phyloP scores from a whole-genome alignment of 2,888 invertebrate genomes.

The Gibbula magus region DNA sequence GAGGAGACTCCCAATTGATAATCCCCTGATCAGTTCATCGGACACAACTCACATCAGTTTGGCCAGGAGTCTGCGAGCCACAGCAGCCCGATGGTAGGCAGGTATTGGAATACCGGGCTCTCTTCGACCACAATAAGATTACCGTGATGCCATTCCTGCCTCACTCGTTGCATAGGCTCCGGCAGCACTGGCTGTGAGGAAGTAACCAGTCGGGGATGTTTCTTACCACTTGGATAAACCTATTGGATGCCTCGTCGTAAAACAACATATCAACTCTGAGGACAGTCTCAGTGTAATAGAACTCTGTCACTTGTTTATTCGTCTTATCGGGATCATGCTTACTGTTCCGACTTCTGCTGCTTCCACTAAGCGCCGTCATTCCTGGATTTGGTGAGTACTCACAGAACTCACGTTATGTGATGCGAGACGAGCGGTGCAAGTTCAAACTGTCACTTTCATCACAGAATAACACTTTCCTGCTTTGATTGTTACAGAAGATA shows the following conservation, averaged over 20 bases:
- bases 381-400: conserved; percentile 9
- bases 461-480: too few relatives aligned
- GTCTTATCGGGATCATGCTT: neutral
- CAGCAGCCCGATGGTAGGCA: too few relatives aligned
- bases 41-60: too few relatives aligned
- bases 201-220: neutral
- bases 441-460: too few relatives aligned
- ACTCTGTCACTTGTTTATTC: neutral
- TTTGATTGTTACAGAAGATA: too few relatives aligned
- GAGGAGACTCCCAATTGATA: too few relatives aligned
- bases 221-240: neutral
- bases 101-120: too few relatives aligned
- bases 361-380: neutral
- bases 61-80: too few relatives aligned
- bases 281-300: neutral
- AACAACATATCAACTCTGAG: neutral
- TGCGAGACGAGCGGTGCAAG: too few relatives aligned
- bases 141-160: neutral
- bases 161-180: neutral
- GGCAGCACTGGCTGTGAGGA: neutral
- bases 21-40: too few relatives aligned
- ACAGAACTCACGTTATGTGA: too few relatives aligned
- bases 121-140: conserved; percentile 1
- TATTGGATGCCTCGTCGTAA: neutral
- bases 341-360: neutral